These are phyloP conservation scores for Geotrypetes seraphini DNA, from an alignment of 2,797 vertebrate species.

Conservation along the genomic window DNA sequence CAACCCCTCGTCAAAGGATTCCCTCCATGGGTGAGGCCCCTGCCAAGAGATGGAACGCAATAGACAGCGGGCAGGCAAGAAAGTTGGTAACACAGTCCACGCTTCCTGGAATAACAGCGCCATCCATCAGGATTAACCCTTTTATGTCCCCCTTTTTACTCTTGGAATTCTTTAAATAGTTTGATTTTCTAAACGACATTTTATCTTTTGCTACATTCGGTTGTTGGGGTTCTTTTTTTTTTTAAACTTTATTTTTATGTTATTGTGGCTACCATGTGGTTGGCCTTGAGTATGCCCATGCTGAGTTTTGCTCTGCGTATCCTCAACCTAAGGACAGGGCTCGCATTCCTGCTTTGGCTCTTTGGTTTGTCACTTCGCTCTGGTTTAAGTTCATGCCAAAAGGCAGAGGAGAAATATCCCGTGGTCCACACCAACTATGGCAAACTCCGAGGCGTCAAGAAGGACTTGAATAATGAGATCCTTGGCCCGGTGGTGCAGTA, in stretches of 20 bases:
- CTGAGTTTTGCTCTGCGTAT: conserved; percentile 41
- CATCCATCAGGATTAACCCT: conserved; percentile 9
- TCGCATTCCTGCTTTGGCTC: conserved; percentile 22
- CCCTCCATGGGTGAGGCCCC: too few relatives aligned
- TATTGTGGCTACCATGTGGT: too few relatives aligned
- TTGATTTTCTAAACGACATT: too few relatives aligned
- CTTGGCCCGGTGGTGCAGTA: conserved; percentile 84
- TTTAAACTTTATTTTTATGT: too few relatives aligned
- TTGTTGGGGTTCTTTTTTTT: too few relatives aligned
- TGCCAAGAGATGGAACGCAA: conserved; percentile 38
- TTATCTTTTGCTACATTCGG: too few relatives aligned
- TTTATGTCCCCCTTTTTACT: too few relatives aligned
- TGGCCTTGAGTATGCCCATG: too few relatives aligned
- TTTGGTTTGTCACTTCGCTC: conserved; percentile 17
- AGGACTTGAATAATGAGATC: conserved; percentile 86
- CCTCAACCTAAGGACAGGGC: background rate
- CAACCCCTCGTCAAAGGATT: too few relatives aligned
- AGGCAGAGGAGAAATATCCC: conserved; percentile 65
- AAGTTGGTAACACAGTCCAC: background rate
- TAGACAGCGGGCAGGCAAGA: conserved; percentile 3
- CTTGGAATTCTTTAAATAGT: too few relatives aligned
- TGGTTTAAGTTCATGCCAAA: too few relatives aligned
- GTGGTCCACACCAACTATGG: conserved; percentile 82
- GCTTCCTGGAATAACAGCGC: conserved; percentile 18
- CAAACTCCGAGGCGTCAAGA: conserved; percentile 74